Conservation (phyloP, 2,797 vertebrate species). For the Myotis planiceps region DNA sequence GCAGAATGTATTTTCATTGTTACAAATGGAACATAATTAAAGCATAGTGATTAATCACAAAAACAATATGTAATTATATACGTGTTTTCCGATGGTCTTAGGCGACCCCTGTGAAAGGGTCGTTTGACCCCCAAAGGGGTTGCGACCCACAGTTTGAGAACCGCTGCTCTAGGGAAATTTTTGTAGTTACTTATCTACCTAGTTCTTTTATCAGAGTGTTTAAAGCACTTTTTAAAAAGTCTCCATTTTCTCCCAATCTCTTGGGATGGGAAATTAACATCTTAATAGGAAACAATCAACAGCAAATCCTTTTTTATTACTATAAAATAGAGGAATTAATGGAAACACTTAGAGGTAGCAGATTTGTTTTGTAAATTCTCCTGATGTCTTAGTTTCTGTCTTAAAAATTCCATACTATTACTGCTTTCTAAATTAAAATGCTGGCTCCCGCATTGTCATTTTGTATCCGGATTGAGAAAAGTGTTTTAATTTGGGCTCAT, state of each 20-base stretch:
- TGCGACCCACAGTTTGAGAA: too few relatives aligned
- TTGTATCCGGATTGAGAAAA: neutral
- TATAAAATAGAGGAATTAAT: slow-evolving; percentile 21
- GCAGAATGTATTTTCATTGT: too few relatives aligned
- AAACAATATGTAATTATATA: too few relatives aligned
- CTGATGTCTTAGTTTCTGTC: neutral
- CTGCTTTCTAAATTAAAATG: neutral
- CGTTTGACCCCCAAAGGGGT: too few relatives aligned
- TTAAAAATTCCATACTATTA: neutral
- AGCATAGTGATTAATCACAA: too few relatives aligned
- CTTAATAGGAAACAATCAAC: neutral
- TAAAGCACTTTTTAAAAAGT: neutral
- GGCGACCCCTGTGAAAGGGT: too few relatives aligned
- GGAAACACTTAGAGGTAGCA: neutral
- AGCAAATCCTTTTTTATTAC: neutral
- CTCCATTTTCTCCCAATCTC: slow-evolving; percentile 6
- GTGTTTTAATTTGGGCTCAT: neutral
- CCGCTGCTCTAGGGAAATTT: neutral
- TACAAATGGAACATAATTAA: too few relatives aligned
- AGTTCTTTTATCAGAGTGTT: slow-evolving; percentile 25
- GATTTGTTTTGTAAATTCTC: slow-evolving; percentile 23
- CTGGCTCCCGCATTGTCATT: neutral
- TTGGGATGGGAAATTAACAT: slow-evolving; percentile 2
- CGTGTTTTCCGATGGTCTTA: too few relatives aligned
- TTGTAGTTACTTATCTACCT: neutral